These are phyloP conservation scores for Odontocolon sp. DNA, from an alignment of 2,888 invertebrate species.

Conservation along the genomic window DNA sequence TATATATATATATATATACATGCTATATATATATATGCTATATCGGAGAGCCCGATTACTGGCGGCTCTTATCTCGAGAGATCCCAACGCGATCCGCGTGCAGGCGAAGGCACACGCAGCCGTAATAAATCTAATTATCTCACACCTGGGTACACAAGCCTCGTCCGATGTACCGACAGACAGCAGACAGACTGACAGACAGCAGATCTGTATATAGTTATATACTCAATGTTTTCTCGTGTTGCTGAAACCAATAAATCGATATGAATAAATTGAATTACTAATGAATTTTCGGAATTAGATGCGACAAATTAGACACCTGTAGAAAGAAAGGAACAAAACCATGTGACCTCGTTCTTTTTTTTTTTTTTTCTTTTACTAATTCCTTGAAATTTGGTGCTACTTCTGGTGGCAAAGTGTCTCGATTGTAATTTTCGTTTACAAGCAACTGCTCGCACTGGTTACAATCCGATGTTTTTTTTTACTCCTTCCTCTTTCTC, in stretches of 20 bases:
- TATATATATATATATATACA: too few relatives aligned
- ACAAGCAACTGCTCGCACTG: slow-evolving; percentile 46
- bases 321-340: neutral
- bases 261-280: slow-evolving; percentile 14
- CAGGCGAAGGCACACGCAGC: neutral
- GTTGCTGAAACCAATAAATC: slow-evolving; percentile 32
- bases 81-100: neutral
- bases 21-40: too few relatives aligned
- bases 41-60: too few relatives aligned
- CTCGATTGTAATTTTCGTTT: slow-evolving; percentile 55
- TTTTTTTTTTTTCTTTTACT: slow-evolving; percentile 6
- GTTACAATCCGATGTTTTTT: slow-evolving; percentile 35
- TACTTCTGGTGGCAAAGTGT: slow-evolving; percentile 28
- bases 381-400: slow-evolving; percentile 43
- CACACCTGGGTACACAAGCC: slow-evolving; percentile 52
- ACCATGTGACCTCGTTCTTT: slow-evolving; percentile 47
- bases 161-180: slow-evolving; percentile 27
- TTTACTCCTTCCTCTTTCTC: slow-evolving; percentile 31
- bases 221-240: neutral
- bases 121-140: slow-evolving; percentile 56
- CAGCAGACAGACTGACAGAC: slow-evolving; percentile 30
- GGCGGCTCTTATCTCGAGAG: neutral
- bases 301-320: slow-evolving; percentile 42
- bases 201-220: slow-evolving; percentile 5
- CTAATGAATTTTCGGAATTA: slow-evolving; percentile 56